phyloP scores from a whole-genome alignment of 2,113 vertebrate genomes.

The Silurus glanis region DNA sequence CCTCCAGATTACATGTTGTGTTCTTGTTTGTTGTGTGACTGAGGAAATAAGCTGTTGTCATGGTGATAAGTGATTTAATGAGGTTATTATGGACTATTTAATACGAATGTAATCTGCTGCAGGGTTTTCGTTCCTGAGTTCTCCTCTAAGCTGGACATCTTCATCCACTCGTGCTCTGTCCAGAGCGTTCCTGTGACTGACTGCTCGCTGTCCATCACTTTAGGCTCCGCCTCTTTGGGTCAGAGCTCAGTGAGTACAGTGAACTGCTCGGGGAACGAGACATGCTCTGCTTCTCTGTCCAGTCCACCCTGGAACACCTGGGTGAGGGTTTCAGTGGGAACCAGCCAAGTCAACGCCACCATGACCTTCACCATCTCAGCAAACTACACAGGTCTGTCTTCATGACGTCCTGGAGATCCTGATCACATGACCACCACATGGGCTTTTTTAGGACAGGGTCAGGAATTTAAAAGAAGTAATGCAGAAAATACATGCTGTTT shows the following conservation, averaged over 20 bases:
- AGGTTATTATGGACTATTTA: not conserved
- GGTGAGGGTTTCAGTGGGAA: constrained; percentile 82
- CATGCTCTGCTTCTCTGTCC: constrained; percentile 74
- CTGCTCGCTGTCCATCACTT: constrained; percentile 74
- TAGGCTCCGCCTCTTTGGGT: constrained; percentile 78
- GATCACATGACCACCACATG: not conserved
- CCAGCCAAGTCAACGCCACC: constrained; percentile 56
- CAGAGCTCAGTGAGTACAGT: constrained; percentile 69
- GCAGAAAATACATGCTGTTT: too few species aligned
- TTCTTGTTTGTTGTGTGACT: not conserved
- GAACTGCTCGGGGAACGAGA: constrained; percentile 67
- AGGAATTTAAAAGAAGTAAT: too few species aligned
- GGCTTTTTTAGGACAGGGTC: not conserved
- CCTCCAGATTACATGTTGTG: too few species aligned
- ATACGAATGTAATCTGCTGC: not conserved
- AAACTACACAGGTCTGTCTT: constrained; percentile 78
- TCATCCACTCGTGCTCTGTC: constrained; percentile 72
- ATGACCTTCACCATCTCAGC: constrained; percentile 73
- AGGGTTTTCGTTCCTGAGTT: constrained; percentile 88
- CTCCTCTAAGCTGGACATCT: constrained; percentile 72
- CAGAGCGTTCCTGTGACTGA: constrained; percentile 28
- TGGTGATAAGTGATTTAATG: not conserved
- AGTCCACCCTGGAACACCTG: constrained; percentile 87
- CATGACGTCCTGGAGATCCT: not conserved
- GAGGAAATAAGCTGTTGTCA: not conserved